phyloP scores from a whole-genome alignment of 64 coral and sea anemone species.

The Stichodactyla mertensii region DNA sequence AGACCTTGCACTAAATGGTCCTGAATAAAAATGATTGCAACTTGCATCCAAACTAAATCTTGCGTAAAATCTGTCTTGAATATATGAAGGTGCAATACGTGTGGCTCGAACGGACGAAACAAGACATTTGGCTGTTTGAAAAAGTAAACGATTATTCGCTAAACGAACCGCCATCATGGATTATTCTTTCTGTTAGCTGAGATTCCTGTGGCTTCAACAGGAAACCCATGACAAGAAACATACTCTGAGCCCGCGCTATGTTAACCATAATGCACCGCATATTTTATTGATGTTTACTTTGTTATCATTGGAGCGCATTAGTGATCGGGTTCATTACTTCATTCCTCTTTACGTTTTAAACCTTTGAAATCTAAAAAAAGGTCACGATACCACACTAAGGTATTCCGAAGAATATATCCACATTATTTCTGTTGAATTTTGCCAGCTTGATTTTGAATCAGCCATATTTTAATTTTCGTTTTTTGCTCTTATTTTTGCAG shows the following conservation, averaged over 20 bases:
- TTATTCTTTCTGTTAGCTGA: not conserved
- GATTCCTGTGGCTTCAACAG: not conserved
- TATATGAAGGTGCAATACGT: not conserved
- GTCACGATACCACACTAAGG: not conserved
- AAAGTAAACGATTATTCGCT: not conserved
- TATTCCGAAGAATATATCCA: not conserved
- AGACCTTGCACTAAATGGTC: not conserved
- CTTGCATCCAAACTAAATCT: not conserved
- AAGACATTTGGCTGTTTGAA: not conserved
- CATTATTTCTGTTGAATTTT: not conserved
- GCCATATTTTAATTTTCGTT: not conserved
- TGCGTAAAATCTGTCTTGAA: not conserved
- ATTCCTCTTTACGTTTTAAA: not conserved
- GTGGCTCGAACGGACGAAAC: not conserved
- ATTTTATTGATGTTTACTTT: not conserved
- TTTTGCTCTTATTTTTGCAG: not conserved
- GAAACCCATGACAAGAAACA: not conserved
- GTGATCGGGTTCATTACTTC: not conserved
- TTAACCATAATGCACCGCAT: not conserved
- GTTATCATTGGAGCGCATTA: not conserved
- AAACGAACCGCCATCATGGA: conserved; percentile 33
- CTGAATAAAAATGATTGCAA: not conserved
- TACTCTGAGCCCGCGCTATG: conserved; percentile 27
- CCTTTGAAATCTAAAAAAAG: not conserved
- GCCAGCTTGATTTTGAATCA: not conserved